These are phyloP conservation scores for Zophobas morio DNA, from an alignment of 1,140 invertebrate genomes.

Conservation along the genomic window DNA sequence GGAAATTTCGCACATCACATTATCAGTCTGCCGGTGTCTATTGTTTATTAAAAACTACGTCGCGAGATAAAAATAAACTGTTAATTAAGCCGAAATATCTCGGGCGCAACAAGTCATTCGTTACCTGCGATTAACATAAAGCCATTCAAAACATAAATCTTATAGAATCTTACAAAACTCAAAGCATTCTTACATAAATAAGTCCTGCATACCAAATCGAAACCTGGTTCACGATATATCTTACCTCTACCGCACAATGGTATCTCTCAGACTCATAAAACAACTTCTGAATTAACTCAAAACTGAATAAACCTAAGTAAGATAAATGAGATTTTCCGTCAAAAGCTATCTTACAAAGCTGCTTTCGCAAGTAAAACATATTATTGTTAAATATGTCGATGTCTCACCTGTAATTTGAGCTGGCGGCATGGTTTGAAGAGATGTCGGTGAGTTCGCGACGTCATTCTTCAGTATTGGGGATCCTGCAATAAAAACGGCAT, in stretches of 20 bases:
- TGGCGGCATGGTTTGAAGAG: constrained; percentile 24
- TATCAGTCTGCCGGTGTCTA: constrained; percentile 19
- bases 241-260: neutral
- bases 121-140: neutral
- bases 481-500: constrained; percentile 46
- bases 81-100: constrained; percentile 1
- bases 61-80: constrained; percentile 16
- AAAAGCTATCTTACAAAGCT: constrained; percentile 27
- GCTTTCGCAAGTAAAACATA: constrained; percentile 36
- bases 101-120: neutral
- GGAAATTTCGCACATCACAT: constrained; percentile 35
- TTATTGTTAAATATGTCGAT: constrained; percentile 24
- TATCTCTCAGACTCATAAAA: constrained; percentile 26
- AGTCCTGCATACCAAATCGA: constrained; percentile 1
- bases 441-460: constrained; percentile 18
- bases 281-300: constrained; percentile 22
- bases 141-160: neutral
- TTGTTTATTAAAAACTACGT: constrained; percentile 33
- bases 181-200: constrained; percentile 12
- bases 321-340: constrained; percentile 19
- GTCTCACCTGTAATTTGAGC: constrained; percentile 38
- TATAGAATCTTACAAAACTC: neutral
- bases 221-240: constrained; percentile 3
- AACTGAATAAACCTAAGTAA: constrained; percentile 28
- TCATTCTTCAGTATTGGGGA: constrained; percentile 46